Conservation (phyloP, 2,113 vertebrate genomes). For the Ondatra zibethicus region DNA sequence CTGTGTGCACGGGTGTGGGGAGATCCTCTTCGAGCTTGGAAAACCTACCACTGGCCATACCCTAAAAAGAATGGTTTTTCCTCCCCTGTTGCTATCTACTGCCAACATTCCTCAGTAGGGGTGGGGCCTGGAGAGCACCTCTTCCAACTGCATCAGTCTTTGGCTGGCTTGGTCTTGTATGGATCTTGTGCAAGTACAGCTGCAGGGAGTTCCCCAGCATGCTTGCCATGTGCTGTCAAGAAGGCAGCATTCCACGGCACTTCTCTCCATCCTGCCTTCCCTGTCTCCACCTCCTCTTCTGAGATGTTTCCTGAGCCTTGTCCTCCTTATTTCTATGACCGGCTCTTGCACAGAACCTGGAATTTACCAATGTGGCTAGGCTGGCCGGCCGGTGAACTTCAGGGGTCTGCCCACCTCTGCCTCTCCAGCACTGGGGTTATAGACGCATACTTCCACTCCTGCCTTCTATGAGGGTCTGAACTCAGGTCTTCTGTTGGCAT, state of each 20-base stretch:
- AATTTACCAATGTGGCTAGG: not conserved
- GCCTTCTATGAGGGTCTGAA: not conserved
- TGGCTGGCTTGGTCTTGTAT: not conserved
- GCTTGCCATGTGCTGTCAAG: too few relatives aligned
- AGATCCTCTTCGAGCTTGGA: too few relatives aligned
- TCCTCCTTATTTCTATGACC: not conserved
- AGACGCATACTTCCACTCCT: too few relatives aligned
- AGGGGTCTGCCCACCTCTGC: not conserved
- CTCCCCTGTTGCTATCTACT: not conserved
- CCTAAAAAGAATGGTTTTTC: not conserved
- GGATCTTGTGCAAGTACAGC: not conserved
- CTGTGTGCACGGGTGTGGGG: not conserved
- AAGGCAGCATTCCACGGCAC: not conserved
- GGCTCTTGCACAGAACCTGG: not conserved
- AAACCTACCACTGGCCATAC: not conserved
- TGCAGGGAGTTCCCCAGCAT: not conserved
- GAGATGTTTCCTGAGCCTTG: not conserved
- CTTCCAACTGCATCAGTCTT: too few relatives aligned
- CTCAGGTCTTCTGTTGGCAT: not conserved
- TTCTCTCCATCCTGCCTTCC: not conserved
- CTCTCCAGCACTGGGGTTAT: not conserved
- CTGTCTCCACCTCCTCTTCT: too few relatives aligned
- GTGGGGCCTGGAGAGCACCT: not conserved
- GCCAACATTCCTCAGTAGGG: not conserved
- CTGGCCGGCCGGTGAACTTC: not conserved